These are phyloP conservation scores for Drosophila teissieri DNA, from an alignment of 1,140 invertebrate species.

Conservation along the genomic window DNA sequence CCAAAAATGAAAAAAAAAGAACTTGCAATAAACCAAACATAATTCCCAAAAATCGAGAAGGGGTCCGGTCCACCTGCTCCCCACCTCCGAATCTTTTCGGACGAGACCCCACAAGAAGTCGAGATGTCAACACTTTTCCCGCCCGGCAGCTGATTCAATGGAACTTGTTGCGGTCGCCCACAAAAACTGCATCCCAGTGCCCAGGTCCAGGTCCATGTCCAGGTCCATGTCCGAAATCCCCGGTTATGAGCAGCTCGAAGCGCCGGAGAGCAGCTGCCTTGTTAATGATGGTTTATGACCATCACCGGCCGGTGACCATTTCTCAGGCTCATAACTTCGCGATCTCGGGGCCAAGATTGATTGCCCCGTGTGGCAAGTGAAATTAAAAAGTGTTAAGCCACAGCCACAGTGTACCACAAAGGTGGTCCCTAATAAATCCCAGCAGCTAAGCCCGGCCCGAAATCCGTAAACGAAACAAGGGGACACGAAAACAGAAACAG, in stretches of 20 bases:
- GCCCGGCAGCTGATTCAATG: slow-evolving; percentile 61
- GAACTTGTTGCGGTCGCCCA: slow-evolving; percentile 66
- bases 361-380: slow-evolving; percentile 74
- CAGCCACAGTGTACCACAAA: slow-evolving; percentile 23
- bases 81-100: slow-evolving; percentile 7
- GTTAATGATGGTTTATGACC: slow-evolving; percentile 80
- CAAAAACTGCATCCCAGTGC: slow-evolving; percentile 37
- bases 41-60: slow-evolving; percentile 61
- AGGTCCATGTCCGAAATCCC: slow-evolving; percentile 16
- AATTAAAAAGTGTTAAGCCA: slow-evolving; percentile 80
- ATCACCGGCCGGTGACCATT: slow-evolving; percentile 49
- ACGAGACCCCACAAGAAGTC: slow-evolving; percentile 65
- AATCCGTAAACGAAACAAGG: slow-evolving; percentile 26
- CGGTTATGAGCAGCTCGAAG: slow-evolving; percentile 26
- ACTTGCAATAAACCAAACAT: slow-evolving; percentile 62
- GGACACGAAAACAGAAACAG: slow-evolving; percentile 35
- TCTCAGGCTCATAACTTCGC: slow-evolving; percentile 72
- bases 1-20: slow-evolving; percentile 12
- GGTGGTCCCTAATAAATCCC: slow-evolving; percentile 79
- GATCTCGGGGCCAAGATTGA: slow-evolving; percentile 60
- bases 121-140: slow-evolving; percentile 69
- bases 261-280: slow-evolving; percentile 42
- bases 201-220: background rate
- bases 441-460: slow-evolving; percentile 25
- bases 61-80: slow-evolving; percentile 46